Base-by-base conservation (phyloP, 2,113 vertebrate species). In the Gavialis gangeticus region DNA sequence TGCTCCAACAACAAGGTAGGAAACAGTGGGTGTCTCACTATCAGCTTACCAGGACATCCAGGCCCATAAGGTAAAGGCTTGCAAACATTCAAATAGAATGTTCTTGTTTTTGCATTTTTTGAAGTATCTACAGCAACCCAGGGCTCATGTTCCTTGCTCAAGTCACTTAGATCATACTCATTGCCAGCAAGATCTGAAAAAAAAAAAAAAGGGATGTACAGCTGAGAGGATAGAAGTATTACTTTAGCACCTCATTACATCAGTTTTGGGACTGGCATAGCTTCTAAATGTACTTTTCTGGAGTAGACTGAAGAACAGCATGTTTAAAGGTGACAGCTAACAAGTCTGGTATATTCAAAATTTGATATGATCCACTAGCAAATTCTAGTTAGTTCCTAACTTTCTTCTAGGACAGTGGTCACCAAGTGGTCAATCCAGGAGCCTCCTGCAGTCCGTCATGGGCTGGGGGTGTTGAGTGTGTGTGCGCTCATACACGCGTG, bases 81-180 rank as follows among this genome's bases (percentile, higher is more conserved):
- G 97, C 99, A 99, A 67, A 99, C 98, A 10, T 98, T 99, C 84
- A 99, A 95, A 96, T 98, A 99, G 97, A 99, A 99, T 0, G 89
- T 98, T 90, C 98, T 97, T 1, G 92, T 98, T 25, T 96, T 98
- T 12, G 96, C 97, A 1, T 97, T 95, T 1, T 90, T 91, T 1
- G 98, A 97, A 2, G 98, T 98, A 89, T 99, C 99, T 17, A 99
- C 95, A 54, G 99, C 98, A 6, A 98, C 91, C 98, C 99, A 99
- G 0, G 99, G 98, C 56, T 98, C 98, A 88, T 95, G 91, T 0
- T 98, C 93, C 37, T 94, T 97, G 94, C 98, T 98, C 93, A 99
- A 96, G 96, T 98, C 98, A 63, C 98, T 99, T 83, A 99, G 97
- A 89, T 99, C 99, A 17, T 99, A 99, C 92, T 99, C 98, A 3